A percentile compares a stretch with the other conserved stretches of the same genome.
Conservation (phyloP, 2,113 vertebrate species). For the Recurvirostra avosetta region DNA sequence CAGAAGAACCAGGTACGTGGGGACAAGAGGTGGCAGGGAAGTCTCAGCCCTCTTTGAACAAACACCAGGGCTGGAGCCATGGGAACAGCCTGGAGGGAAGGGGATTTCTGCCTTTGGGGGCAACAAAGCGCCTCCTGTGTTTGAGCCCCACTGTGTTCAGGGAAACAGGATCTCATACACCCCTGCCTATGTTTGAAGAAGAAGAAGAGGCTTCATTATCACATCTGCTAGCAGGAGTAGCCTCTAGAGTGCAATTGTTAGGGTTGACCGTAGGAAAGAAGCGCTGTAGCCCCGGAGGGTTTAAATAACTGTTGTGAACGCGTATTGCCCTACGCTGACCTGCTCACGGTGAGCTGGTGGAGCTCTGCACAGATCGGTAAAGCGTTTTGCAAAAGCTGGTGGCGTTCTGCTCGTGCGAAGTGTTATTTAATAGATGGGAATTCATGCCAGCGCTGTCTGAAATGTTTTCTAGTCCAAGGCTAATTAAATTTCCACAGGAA, state of each 20-base stretch:
- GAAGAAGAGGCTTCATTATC: neutral
- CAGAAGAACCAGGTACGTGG: neutral
- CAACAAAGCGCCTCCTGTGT: neutral
- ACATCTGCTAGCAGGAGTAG: neutral
- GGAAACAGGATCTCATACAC: neutral
- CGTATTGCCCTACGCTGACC: rapidly evolving
- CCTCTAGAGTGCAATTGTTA: neutral
- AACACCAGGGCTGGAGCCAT: neutral
- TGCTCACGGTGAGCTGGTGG: neutral
- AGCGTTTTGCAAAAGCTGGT: neutral
- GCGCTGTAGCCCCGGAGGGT: neutral
- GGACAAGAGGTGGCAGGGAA: neutral
- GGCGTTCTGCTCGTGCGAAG: neutral
- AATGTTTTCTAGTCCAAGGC: neutral
- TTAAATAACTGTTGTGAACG: neutral
- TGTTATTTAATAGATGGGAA: neutral
- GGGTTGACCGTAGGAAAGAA: neutral
- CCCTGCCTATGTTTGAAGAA: neutral
- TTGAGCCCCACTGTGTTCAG: neutral
- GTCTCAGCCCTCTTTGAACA: neutral
- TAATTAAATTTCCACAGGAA: neutral
- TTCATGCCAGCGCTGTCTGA: neutral
- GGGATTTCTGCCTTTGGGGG: neutral
- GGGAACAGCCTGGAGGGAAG: neutral
- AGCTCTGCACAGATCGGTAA: neutral